phyloP scores from a whole-genome alignment of 2,797 vertebrate genomes.

The Neomorphus geoffroyi region DNA sequence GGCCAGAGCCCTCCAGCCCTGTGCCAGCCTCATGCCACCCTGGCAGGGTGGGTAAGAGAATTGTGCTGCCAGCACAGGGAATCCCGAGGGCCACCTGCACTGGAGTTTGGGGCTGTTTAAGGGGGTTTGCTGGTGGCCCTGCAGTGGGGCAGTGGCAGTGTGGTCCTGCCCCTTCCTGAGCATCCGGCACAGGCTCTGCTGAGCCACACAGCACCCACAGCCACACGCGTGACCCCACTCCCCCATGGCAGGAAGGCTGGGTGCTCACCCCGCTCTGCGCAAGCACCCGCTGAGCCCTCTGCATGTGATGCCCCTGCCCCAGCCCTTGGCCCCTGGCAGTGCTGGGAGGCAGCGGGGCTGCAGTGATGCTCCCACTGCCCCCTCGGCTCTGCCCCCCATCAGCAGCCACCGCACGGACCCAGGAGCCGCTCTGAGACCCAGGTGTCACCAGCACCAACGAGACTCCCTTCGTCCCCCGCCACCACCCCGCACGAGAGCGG shows the following conservation, averaged over 20 bases:
- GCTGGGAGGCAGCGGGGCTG: accelerated
- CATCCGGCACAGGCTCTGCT: neutral
- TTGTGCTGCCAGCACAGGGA: neutral
- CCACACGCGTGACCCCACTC: accelerated
- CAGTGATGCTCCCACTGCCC: neutral
- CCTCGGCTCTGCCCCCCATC: neutral
- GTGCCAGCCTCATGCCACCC: neutral
- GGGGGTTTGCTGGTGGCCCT: neutral
- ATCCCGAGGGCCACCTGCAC: accelerated
- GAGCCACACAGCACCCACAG: neutral
- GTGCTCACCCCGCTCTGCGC: accelerated
- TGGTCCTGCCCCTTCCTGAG: neutral
- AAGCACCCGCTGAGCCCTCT: neutral
- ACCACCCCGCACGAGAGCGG: accelerated
- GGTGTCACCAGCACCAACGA: neutral
- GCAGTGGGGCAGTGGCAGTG: neutral
- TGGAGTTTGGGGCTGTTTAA: neutral
- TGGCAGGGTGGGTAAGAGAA: neutral
- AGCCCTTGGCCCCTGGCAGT: accelerated
- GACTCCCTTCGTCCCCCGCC: neutral
- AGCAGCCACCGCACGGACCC: accelerated
- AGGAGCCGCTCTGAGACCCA: neutral
- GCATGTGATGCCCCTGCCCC: neutral
- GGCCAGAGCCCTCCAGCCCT: neutral
- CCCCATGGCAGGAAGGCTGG: neutral